phyloP scores from a whole-genome alignment of 1,140 invertebrate genomes.

The Diachasma alloeum region DNA sequence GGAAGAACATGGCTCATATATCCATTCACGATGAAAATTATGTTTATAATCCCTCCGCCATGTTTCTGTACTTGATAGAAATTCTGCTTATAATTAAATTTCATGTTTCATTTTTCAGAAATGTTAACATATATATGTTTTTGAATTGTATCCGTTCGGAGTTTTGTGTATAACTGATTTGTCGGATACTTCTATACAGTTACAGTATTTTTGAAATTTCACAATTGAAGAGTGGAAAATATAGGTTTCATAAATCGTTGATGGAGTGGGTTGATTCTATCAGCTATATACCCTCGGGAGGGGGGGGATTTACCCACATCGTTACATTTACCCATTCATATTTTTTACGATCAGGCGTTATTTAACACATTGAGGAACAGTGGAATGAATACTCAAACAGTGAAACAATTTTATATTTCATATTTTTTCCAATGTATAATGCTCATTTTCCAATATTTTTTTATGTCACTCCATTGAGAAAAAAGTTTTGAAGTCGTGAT shows the following conservation, averaged over 20 bases:
- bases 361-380: neutral
- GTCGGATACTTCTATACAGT: neutral
- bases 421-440: neutral
- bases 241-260: neutral
- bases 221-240: neutral
- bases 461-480: neutral
- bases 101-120: too few relatives aligned
- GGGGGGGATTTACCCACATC: neutral
- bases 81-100: too few relatives aligned
- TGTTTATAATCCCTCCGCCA: too few relatives aligned
- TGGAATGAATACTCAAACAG: too few relatives aligned
- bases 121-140: neutral
- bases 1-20: too few relatives aligned
- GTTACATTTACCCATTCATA: neutral
- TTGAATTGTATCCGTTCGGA: neutral
- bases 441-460: neutral
- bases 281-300: neutral
- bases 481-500: constrained; percentile 17
- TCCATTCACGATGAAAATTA: too few relatives aligned
- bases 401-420: too few relatives aligned
- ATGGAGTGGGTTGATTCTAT: neutral
- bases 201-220: neutral
- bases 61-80: too few relatives aligned
- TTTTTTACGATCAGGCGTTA: neutral
- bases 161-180: neutral